Base-by-base conservation (phyloP, 2,113 vertebrate genomes). In the Salvelinus namaycush region DNA sequence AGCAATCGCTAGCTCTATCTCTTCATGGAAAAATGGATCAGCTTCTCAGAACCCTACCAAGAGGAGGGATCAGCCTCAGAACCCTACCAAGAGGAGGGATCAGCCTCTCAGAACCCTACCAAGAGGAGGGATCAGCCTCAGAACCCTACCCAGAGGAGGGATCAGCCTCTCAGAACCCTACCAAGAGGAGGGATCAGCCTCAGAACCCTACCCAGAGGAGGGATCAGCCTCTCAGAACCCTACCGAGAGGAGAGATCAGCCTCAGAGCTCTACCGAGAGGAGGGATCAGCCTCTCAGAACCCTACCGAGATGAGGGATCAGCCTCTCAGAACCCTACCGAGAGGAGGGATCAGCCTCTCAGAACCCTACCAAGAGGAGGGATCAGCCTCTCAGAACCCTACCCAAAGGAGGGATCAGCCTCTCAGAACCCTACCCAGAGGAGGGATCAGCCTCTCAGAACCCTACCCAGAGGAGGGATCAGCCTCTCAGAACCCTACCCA, bases 21-120 rank as follows among this genome's bases (percentile, higher is more conserved):
- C 77, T 67, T 44, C 0, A 11, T 44, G 39, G 76, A 82, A 77
- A 70, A 84, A 88, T 83, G 76, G 77, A 11, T 80, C 39, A 14
- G 3, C 22, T 49, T 74, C 72, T 57, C 59, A 72, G 79, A 74
- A 83, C 8, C 4, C 7, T 22, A 86, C 60, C 73, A 74, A 84
- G 77, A 80, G 73, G 57, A 26, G 2, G 5, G 8, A 1, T 80
- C 27, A 14, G 3, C 20, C 62, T 57, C 60, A 72, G 79, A 74
- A 83, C 20, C 8, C 6, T 18, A 86, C 26, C 7, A 0, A 9
- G 39, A 39, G 7, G 8, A 84, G 72, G 76, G 78, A 3, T 80
- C 39, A 14, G 3, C 20, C 65, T 74, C 72, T 57, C 60, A 72
- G 79, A 74, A 83, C 20, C 4, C 12, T 18, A 86, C 39, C 8